Conservation (phyloP, 1,140 invertebrate species). For the Riptortus pedestris region DNA sequence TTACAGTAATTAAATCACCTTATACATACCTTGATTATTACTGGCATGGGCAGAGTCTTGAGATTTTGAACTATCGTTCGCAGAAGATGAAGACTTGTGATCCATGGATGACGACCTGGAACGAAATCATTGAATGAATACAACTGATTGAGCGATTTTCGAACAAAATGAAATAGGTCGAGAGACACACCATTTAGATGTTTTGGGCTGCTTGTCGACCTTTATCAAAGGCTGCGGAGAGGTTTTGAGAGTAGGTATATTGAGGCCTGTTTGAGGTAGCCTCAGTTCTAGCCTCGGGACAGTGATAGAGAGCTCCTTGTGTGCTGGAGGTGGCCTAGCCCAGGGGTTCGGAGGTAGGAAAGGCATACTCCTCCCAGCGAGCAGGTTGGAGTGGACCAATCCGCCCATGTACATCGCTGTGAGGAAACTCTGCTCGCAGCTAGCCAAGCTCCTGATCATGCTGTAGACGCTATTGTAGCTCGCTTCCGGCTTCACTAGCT, state of each 20-base stretch:
- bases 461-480: conserved; percentile 24
- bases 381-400: conserved; percentile 30
- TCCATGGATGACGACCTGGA: conserved; percentile 40
- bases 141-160: not conserved
- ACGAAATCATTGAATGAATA: conserved; percentile 24
- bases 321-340: not conserved
- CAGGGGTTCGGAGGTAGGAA: not conserved
- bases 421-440: conserved; percentile 46
- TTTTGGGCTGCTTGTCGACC: not conserved
- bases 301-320: conserved; percentile 10
- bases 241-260: conserved; percentile 12
- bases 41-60: conserved; percentile 46
- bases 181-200: conserved; percentile 8
- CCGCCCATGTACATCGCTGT: conserved; percentile 51
- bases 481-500: conserved; percentile 8
- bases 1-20: no score
- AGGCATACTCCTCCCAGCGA: conserved; percentile 15
- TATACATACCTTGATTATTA: conserved; percentile 46
- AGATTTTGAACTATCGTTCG: conserved; percentile 46
- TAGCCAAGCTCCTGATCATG: conserved; percentile 34
- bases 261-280: conserved; percentile 16
- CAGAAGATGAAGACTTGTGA: conserved; percentile 36
- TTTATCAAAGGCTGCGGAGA: not conserved
- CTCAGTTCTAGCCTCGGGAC: conserved; percentile 22
- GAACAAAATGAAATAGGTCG: not conserved